Percentiles rank a stretch among this genome's conserved stretches.
phyloP scores from a whole-genome alignment of 2,797 vertebrate species.

The Anguilla megastoma region DNA sequence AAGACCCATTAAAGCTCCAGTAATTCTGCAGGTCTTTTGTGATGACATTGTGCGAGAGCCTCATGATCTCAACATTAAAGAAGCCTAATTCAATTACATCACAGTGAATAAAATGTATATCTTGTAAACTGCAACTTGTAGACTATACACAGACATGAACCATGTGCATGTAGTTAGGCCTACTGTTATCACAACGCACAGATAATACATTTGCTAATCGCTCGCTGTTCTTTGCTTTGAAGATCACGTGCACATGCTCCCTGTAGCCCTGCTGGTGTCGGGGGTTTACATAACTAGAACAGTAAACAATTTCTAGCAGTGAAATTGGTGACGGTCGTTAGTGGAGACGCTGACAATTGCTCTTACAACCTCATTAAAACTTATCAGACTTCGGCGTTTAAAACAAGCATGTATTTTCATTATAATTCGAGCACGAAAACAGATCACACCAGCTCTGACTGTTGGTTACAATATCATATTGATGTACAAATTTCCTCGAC shows the following conservation, averaged over 20 bases:
- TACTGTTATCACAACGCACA: neutral
- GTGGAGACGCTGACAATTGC: neutral
- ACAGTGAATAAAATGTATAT: neutral
- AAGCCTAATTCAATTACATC: neutral
- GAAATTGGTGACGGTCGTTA: neutral
- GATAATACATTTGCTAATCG: neutral
- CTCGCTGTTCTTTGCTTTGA: neutral
- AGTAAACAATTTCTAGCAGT: neutral
- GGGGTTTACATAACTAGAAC: neutral
- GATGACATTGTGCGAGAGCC: neutral
- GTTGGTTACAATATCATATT: neutral
- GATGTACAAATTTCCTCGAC: neutral
- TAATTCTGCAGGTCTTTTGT: constrained; percentile 14
- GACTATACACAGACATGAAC: neutral
- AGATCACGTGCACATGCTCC: neutral
- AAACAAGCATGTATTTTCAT: neutral
- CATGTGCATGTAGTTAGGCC: neutral
- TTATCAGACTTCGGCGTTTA: neutral
- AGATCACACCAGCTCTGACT: neutral
- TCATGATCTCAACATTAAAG: neutral
- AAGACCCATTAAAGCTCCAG: constrained; percentile 5
- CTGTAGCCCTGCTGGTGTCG: neutral
- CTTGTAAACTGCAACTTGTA: neutral
- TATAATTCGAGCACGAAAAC: constrained; percentile 7
- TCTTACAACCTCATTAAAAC: neutral